phyloP scores from a whole-genome alignment of 2,888 invertebrate genomes.

The Arge pagana region DNA sequence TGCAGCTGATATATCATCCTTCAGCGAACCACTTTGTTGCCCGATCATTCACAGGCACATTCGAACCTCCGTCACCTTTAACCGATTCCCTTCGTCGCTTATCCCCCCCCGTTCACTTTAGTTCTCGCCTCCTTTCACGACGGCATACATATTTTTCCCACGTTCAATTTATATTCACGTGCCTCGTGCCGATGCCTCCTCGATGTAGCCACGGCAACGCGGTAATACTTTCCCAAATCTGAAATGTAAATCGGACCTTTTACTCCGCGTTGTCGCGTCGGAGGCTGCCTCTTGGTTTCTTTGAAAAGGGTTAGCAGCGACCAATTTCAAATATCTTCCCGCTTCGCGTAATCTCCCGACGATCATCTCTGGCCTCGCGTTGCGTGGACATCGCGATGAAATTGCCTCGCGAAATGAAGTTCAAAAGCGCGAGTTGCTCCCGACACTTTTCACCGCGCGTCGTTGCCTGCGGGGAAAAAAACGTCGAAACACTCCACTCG shows the following conservation, averaged over 20 bases:
- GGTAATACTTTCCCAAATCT: background rate
- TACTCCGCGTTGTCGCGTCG: background rate
- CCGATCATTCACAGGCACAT: background rate
- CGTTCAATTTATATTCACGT: constrained; percentile 4
- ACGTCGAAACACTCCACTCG: too few species aligned
- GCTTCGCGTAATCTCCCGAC: background rate
- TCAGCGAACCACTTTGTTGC: constrained; percentile 13
- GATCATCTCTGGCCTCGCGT: constrained; percentile 3
- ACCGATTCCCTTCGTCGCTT: too few species aligned
- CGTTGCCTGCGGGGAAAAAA: too few species aligned
- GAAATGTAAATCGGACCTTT: background rate
- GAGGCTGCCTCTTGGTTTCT: too few species aligned
- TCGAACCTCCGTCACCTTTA: too few species aligned
- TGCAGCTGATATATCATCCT: constrained; percentile 12
- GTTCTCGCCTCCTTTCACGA: background rate
- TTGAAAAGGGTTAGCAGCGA: constrained; percentile 5
- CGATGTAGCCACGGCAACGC: background rate
- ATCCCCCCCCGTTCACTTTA: too few species aligned
- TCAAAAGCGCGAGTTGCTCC: constrained; percentile 4
- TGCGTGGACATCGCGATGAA: background rate
- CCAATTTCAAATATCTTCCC: constrained; percentile 9
- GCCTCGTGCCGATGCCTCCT: background rate
- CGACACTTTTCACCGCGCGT: too few species aligned
- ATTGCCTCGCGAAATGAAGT: constrained; percentile 9
- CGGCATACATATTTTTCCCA: background rate